phyloP scores from a whole-genome alignment of 2,113 vertebrate species.

The Cariama cristata region DNA sequence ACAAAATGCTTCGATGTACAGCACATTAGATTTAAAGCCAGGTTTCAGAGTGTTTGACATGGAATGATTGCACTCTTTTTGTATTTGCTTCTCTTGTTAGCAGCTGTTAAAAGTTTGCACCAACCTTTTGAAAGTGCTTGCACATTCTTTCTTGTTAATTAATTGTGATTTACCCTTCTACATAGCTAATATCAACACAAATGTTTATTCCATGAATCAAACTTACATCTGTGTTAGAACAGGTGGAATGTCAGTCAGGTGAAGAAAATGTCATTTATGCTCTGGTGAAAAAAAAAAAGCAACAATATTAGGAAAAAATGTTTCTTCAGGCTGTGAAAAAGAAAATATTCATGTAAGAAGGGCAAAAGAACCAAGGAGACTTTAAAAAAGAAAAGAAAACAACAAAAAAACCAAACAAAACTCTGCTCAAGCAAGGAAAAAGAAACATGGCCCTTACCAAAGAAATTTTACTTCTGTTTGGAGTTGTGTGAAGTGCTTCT shows the following conservation, averaged over 20 bases:
- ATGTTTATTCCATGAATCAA: not conserved
- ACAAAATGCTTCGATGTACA: not conserved
- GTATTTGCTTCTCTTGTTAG: not conserved
- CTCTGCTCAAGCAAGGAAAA: not conserved
- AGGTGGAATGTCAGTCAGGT: not conserved
- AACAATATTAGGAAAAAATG: not conserved
- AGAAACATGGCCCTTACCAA: not conserved
- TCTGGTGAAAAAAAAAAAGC: not conserved
- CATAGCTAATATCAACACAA: not conserved
- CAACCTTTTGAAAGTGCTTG: not conserved
- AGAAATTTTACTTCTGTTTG: not conserved
- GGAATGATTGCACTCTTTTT: not conserved
- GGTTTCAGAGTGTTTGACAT: not conserved
- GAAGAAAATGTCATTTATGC: not conserved
- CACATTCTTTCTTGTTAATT: not conserved
- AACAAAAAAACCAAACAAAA: no score
- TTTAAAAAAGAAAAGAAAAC: not conserved
- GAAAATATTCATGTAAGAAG: not conserved
- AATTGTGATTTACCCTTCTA: not conserved
- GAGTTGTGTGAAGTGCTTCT: not conserved
- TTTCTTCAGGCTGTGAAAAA: not conserved
- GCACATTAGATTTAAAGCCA: not conserved
- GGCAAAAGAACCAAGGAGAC: not conserved
- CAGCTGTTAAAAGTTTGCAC: not conserved
- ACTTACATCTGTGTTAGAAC: not conserved